phyloP scores from a whole-genome alignment of 1,140 invertebrate species.

The Ceratoteleas bidentatus region DNA sequence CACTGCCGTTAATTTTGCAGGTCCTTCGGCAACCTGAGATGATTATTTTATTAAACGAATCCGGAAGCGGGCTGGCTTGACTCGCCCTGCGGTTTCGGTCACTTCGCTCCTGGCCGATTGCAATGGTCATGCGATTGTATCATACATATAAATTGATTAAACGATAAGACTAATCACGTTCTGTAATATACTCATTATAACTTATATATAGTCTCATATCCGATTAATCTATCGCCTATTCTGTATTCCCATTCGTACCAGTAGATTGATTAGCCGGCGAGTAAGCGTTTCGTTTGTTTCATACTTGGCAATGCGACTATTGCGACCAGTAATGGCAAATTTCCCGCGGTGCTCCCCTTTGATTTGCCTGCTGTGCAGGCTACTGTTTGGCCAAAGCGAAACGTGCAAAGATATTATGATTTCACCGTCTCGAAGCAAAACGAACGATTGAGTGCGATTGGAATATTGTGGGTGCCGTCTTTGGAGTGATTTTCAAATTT shows the following conservation, averaged over 20 bases:
- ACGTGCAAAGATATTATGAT: conserved; percentile 39
- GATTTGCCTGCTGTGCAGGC: conserved; percentile 64
- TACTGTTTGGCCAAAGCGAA: conserved; percentile 61
- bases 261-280: conserved; percentile 62
- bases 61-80: conserved; percentile 9
- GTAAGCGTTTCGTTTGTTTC: conserved; percentile 56
- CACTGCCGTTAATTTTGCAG: conserved; percentile 7
- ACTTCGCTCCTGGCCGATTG: conserved; percentile 7
- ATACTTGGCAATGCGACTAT: conserved; percentile 56
- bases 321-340: conserved; percentile 20
- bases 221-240: conserved; percentile 61
- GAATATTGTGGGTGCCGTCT: too few relatives aligned
- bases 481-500: too few relatives aligned
- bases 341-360: conserved; percentile 53
- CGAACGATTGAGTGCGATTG: neutral
- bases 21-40: conserved; percentile 36
- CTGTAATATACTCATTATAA: conserved; percentile 76
- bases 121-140: conserved; percentile 68
- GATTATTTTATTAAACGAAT: conserved; percentile 29
- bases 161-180: conserved; percentile 72
- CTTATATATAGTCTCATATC: conserved; percentile 69
- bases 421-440: neutral
- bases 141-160: conserved; percentile 74
- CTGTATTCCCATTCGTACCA: conserved; percentile 69
- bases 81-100: neutral